A percentile compares a stretch with the other conserved stretches of the same genome.
phyloP scores from a whole-genome alignment of 2,113 vertebrate genomes.

The Lophura nycthemera region DNA sequence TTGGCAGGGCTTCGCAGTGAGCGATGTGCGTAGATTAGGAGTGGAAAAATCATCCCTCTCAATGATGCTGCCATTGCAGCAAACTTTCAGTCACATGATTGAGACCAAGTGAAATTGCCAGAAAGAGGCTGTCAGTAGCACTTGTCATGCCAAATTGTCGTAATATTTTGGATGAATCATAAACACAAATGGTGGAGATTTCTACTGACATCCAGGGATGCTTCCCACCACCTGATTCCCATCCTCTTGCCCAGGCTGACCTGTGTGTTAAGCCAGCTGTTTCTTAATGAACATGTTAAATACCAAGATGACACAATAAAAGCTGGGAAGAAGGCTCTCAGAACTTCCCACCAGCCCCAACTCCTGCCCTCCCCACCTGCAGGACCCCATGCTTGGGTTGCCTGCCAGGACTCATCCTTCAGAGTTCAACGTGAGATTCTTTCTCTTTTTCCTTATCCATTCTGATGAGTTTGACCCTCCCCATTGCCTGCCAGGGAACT shows the following conservation, averaged over 20 bases:
- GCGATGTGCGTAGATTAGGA: neutral
- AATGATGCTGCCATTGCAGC: neutral
- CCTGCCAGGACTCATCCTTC: neutral
- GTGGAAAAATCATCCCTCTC: neutral
- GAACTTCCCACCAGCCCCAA: constrained; percentile 24
- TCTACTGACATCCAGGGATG: neutral
- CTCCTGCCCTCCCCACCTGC: too few relatives aligned
- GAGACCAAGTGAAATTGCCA: neutral
- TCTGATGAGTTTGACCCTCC: neutral
- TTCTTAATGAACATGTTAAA: neutral
- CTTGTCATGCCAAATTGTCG: neutral
- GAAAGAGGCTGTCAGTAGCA: neutral
- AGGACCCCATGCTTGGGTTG: too few relatives aligned
- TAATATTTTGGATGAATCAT: neutral
- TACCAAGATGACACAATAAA: neutral
- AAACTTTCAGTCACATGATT: neutral
- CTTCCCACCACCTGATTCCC: neutral
- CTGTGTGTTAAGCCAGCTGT: neutral
- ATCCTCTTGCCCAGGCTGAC: neutral
- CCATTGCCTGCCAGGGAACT: neutral
- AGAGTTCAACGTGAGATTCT: neutral
- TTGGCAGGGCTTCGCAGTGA: neutral
- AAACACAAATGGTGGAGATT: neutral
- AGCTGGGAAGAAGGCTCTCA: neutral
- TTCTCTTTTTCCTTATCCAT: neutral